Percentiles rank a stretch among this genome's conserved stretches.
Evolutionary conservation across 2,797 vertebrate genomes (phyloP).

Genomic region (Erithacus rubecula): DNA sequence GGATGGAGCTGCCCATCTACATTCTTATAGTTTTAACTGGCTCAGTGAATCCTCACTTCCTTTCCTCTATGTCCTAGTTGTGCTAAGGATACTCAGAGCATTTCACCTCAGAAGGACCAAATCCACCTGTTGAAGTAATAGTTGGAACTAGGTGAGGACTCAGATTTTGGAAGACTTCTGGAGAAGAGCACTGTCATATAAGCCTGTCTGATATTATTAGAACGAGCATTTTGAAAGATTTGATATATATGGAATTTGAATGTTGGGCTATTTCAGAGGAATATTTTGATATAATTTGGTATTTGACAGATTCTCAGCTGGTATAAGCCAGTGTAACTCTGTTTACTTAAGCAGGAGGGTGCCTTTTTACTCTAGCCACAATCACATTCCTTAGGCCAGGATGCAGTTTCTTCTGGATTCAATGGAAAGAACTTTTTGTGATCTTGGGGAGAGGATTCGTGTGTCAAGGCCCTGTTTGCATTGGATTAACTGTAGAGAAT

Average conservation of each 20-base stretch:
- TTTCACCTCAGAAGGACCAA: background rate
- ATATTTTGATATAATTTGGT: background rate
- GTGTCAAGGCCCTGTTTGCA: background rate
- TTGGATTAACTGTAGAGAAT: background rate
- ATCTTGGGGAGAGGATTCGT: background rate
- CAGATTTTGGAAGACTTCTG: slow-evolving; percentile 24
- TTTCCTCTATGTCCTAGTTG: background rate
- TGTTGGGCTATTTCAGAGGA: background rate
- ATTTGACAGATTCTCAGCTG: background rate
- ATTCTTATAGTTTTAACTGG: background rate
- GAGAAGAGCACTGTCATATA: background rate
- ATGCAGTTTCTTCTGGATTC: background rate
- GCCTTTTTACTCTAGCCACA: background rate
- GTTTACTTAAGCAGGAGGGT: background rate
- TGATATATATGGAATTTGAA: background rate
- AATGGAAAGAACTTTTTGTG: background rate
- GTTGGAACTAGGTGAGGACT: background rate
- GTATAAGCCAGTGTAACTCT: background rate
- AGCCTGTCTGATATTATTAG: background rate
- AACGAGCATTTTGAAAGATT: background rate
- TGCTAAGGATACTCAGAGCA: background rate
- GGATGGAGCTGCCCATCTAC: slow-evolving; percentile 4
- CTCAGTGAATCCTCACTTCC: slow-evolving; percentile 4
- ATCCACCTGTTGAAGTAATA: background rate
- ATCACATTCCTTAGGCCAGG: background rate